Percentiles rank a stretch among this genome's conserved stretches.
These are phyloP conservation scores for Tautogolabrus adspersus DNA, from an alignment of 2,113 vertebrate genomes.

Conservation along the genomic window DNA sequence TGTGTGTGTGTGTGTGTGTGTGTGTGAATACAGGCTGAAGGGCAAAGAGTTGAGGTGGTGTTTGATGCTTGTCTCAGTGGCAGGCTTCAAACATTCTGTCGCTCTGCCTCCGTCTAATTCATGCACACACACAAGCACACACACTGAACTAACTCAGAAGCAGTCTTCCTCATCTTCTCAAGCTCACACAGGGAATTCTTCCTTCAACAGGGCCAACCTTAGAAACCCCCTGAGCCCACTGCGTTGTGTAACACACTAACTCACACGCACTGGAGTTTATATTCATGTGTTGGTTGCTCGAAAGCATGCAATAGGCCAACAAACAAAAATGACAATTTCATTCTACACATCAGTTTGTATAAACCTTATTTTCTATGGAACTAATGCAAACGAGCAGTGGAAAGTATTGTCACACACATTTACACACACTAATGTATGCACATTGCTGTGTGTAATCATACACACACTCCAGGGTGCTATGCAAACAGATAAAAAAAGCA, in stretches of 20 bases:
- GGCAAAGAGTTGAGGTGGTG: constrained; percentile 45
- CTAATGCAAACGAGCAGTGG: not conserved
- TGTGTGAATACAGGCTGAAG: constrained; percentile 44
- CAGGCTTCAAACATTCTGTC: constrained; percentile 63
- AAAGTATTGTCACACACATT: not conserved
- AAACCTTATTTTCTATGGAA: constrained; percentile 22
- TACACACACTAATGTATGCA: not conserved
- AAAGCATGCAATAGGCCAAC: not conserved
- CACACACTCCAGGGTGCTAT: not conserved
- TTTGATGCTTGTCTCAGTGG: constrained; percentile 64
- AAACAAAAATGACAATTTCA: constrained; percentile 8
- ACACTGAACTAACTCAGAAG: not conserved
- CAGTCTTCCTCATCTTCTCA: constrained; percentile 7
- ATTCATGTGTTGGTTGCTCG: not conserved
- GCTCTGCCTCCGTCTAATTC: constrained; percentile 32
- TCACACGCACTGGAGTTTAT: not conserved
- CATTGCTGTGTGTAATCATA: constrained; percentile 1
- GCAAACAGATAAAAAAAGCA: constrained; percentile 28
- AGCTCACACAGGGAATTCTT: constrained; percentile 21
- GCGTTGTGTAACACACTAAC: not conserved
- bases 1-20: constrained; percentile 17
- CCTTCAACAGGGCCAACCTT: not conserved
- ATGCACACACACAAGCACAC: constrained; percentile 19
- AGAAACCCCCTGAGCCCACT: not conserved
- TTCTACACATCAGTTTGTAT: not conserved